phyloP scores from a whole-genome alignment of 2,113 vertebrate genomes.

The Caracal caracal region DNA sequence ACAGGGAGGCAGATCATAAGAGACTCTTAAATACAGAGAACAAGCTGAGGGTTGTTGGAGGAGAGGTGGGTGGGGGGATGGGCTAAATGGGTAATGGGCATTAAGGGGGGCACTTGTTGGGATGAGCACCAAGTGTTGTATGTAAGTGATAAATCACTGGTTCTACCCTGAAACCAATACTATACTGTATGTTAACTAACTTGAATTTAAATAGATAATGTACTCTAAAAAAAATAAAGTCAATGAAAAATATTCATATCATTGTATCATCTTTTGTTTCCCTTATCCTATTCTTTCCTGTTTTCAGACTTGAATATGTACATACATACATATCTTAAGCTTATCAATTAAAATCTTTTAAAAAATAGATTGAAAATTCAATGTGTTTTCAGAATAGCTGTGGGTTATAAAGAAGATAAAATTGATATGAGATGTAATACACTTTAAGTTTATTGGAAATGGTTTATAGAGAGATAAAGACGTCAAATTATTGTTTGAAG shows the following conservation, averaged over 20 bases:
- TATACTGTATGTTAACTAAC: too few species aligned
- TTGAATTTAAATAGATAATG: too few species aligned
- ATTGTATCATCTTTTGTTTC: slow-evolving; percentile 12
- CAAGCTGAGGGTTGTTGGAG: too few species aligned
- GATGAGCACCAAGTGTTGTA: too few species aligned
- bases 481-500: slow-evolving; percentile 15
- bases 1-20: too few species aligned
- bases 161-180: too few species aligned
- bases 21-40: too few species aligned
- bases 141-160: too few species aligned
- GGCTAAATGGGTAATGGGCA: too few species aligned
- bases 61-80: too few species aligned
- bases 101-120: too few species aligned
- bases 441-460: slow-evolving; percentile 24
- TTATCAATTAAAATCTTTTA: slow-evolving; percentile 2
- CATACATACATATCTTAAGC: background rate
- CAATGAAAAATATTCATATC: slow-evolving; percentile 63
- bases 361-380: slow-evolving; percentile 4
- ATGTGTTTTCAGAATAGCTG: slow-evolving; percentile 69
- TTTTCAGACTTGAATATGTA: background rate
- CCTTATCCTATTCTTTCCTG: background rate
- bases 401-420: slow-evolving; percentile 33
- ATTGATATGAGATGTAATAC: background rate
- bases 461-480: background rate
- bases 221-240: background rate